Base-by-base conservation (phyloP, 2,888 invertebrate species). In the Monochamus alternatus region DNA sequence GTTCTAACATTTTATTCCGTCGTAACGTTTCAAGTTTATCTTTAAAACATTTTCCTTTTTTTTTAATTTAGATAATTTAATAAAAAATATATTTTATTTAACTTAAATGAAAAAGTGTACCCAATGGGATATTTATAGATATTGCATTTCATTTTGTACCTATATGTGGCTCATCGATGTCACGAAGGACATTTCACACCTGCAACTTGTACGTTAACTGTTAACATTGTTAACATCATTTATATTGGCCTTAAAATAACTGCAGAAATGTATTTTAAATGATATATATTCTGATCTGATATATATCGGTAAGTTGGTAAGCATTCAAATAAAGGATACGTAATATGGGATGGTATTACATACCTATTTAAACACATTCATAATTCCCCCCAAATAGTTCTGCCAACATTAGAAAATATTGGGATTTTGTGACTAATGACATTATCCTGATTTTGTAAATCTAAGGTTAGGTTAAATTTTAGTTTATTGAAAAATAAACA, bases 381-480 rank as follows among this genome's bases (percentile, higher is more conserved):
- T 62, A 63, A 72, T 67, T 71, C 38, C 43, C 67, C 52, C 10
- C 9, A 9, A 12, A 3, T 47, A 9, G 47, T 47, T 47, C 9
- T 7, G 63, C 8, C 30, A 32, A 32, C 14, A 52, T 43, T 60
- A 59, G 63, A 38, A 66, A 59, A 30, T 43, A 30, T 32, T 43
- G 32, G 66, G 68, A 68, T 31, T 70, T 72, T 73, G 58, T 38
- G 7, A 9, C 22, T 31, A 47, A 3, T 52, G 38, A 14, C 55
- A 51, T 67, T 75, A 75, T 64, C 63, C 74, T 64, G 74, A 74
- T 62, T 55, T n/a, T 66, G 32, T 67, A 51, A 22, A 69, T 68
- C 64, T 75, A 67, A 76, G 78, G 78, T 78, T 78, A 78, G 52
- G 73, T 73, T 69, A 31, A 10, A 59, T 71, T 76, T 70, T 73